Evolutionary conservation across 2,797 vertebrate species (phyloP).

Genomic region (Liparis tanakae): DNA sequence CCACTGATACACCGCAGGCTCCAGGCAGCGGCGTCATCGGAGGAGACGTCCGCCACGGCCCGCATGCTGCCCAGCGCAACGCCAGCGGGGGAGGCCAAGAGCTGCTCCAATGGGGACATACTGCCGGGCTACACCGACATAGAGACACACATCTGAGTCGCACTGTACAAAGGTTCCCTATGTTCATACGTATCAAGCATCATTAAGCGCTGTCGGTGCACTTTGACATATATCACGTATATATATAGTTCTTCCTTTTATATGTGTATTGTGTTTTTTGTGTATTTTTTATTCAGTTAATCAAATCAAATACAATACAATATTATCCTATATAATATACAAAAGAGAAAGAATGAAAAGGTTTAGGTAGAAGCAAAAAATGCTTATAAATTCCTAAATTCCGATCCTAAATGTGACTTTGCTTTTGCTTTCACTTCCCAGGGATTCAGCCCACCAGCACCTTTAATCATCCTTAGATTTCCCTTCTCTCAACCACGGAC

Average conservation of each 20-base stretch:
- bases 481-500: constrained; percentile 47
- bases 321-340: too few species aligned
- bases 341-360: too few species aligned
- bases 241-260: not conserved
- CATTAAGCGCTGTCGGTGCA: not conserved
- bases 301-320: too few species aligned
- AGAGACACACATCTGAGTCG: constrained; percentile 89
- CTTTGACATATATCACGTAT: not conserved
- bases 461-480: constrained; percentile 56
- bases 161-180: constrained; percentile 69
- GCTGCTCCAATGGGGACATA: constrained; percentile 91
- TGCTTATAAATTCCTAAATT: too few species aligned
- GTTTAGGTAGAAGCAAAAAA: too few species aligned
- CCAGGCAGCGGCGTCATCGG: constrained; percentile 71
- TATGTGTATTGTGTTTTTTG: too few species aligned
- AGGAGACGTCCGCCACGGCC: constrained; percentile 86
- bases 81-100: constrained; percentile 62
- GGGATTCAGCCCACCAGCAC: constrained; percentile 81
- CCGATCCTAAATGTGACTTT: too few species aligned
- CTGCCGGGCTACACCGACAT: constrained; percentile 91
- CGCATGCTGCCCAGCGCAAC: constrained; percentile 86
- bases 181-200: not conserved
- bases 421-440: constrained; percentile 29
- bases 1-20: constrained; percentile 89
- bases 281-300: too few species aligned